Conservation (phyloP, 2,888 invertebrate genomes). For the Steinernema hermaphroditum region DNA sequence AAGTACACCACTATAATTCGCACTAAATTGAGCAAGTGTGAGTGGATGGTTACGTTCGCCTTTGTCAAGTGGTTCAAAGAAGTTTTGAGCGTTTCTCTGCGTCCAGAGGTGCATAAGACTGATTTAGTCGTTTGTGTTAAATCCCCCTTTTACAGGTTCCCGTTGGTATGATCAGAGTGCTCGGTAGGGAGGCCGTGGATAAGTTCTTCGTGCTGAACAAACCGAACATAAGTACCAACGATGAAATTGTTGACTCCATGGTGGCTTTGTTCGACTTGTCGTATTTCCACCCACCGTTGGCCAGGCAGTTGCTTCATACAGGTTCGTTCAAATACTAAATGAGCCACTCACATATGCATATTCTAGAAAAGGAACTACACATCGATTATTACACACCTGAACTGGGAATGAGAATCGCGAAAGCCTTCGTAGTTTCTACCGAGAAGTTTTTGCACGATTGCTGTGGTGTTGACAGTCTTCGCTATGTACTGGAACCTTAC, state of each 20-base stretch:
- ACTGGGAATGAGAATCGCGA: neutral
- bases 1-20: neutral
- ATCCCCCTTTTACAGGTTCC: neutral
- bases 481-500: neutral
- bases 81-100: neutral
- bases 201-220: constrained; percentile 13
- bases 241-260: neutral
- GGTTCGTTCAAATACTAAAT: neutral
- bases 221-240: neutral
- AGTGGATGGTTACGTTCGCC: constrained; percentile 13
- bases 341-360: neutral
- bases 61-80: constrained; percentile 20
- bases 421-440: neutral
- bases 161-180: neutral
- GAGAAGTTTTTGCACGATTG: neutral
- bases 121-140: neutral
- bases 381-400: neutral
- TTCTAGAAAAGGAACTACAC: constrained; percentile 1
- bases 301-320: neutral
- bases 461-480: neutral
- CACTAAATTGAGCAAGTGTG: neutral
- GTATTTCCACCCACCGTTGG: neutral
- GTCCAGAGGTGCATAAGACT: neutral
- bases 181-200: neutral
- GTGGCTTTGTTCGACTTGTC: constrained; percentile 4